Conservation (phyloP, 2,113 vertebrate genomes). For the Phylloscopus trochilus region DNA sequence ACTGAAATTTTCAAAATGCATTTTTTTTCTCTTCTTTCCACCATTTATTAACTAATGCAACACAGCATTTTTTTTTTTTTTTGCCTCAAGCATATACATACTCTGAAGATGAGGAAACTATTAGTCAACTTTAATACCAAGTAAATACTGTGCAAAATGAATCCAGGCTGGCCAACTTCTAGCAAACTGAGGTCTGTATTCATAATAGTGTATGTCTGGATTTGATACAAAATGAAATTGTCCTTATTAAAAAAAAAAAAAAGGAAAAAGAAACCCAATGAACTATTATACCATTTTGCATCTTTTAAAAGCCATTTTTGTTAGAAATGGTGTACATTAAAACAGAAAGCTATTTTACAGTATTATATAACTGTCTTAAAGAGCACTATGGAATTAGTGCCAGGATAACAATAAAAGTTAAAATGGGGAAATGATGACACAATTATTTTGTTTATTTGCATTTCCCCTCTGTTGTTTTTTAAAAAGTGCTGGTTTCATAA, state of each 20-base stretch:
- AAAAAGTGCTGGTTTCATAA: neutral
- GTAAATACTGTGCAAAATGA: neutral
- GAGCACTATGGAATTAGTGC: neutral
- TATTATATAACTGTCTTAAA: neutral
- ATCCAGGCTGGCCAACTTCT: neutral
- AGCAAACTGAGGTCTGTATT: neutral
- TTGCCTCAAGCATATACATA: neutral
- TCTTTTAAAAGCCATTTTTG: neutral
- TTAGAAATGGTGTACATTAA: neutral
- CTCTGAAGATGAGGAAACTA: neutral
- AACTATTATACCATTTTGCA: neutral
- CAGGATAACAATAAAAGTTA: neutral
- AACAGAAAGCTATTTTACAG: neutral
- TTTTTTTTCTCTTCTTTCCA: neutral
- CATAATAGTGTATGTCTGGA: neutral
- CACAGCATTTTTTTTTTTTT: neutral
- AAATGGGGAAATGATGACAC: neutral
- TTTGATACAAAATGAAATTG: neutral
- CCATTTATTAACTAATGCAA: neutral
- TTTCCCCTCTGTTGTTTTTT: neutral
- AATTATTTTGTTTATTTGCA: neutral
- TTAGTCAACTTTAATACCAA: neutral
- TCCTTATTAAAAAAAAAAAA: neutral
- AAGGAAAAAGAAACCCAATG: fast-evolving
- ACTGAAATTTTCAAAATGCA: neutral